Conservation (phyloP, 2,888 invertebrate species). For the Ethmia dodecea region DNA sequence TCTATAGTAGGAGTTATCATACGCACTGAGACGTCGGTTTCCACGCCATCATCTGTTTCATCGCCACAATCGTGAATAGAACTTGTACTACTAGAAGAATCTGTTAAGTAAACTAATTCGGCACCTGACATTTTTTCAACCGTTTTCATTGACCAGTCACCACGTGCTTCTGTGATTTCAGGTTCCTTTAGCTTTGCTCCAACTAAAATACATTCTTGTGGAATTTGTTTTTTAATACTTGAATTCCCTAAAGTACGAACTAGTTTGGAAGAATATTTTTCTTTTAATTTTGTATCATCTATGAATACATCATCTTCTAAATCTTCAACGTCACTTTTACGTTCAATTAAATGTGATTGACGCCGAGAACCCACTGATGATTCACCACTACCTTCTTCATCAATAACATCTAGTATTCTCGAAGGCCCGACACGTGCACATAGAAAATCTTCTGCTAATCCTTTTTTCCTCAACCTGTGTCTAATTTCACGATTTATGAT, state of each 20-base stretch:
- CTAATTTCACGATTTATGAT: conserved; percentile 63
- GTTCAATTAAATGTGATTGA: conserved; percentile 70
- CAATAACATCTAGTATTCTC: conserved; percentile 85
- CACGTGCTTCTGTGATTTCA: conserved; percentile 76
- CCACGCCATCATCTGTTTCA: conserved; percentile 58
- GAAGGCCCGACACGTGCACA: conserved; percentile 76
- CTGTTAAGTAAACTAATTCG: conserved; percentile 83
- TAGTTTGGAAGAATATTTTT: conserved; percentile 30
- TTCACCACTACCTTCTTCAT: conserved; percentile 85
- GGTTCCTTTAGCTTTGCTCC: conserved; percentile 79
- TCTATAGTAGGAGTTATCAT: conserved; percentile 73
- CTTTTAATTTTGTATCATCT: conserved; percentile 37
- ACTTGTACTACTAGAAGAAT: conserved; percentile 80
- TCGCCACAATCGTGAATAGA: conserved; percentile 76
- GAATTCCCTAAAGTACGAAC: conserved; percentile 37
- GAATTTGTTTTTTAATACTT: conserved; percentile 47
- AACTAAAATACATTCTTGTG: conserved; percentile 76
- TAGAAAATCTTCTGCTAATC: conserved; percentile 51
- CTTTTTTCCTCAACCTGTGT: conserved; percentile 59
- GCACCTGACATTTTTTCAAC: conserved; percentile 76
- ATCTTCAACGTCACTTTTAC: conserved; percentile 64
- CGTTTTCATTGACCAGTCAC: conserved; percentile 71
- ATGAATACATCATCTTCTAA: conserved; percentile 72
- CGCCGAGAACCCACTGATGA: conserved; percentile 78
- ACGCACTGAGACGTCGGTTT: conserved; percentile 64